These are phyloP conservation scores for Sternarchorhynchus goeldii DNA, from an alignment of 2,797 vertebrate genomes.

Conservation along the genomic window DNA sequence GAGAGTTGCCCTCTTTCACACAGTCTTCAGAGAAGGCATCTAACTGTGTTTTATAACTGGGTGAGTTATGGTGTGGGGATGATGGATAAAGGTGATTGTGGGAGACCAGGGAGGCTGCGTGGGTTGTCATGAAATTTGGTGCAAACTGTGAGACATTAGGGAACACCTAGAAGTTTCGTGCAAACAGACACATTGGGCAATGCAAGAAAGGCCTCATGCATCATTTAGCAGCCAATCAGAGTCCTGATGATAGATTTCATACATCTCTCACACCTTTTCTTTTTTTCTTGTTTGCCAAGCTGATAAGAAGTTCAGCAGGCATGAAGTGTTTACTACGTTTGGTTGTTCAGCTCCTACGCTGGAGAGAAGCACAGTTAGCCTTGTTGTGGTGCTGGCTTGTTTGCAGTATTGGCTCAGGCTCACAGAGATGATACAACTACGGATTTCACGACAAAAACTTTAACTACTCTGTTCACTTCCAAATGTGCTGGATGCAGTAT, in stretches of 20 bases:
- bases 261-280: conserved; percentile 48
- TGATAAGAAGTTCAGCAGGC: conserved; percentile 46
- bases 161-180: conserved; percentile 5
- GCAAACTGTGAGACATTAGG: conserved; percentile 8
- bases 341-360: background rate
- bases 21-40: conserved; percentile 11
- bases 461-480: background rate
- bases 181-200: conserved; percentile 8
- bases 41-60: conserved; percentile 21
- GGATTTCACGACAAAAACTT: background rate
- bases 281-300: conserved; percentile 5
- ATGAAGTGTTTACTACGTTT: conserved; percentile 33
- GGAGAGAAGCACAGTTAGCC: background rate
- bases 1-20: conserved; percentile 15
- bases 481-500: background rate
- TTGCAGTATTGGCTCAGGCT: background rate
- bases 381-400: background rate
- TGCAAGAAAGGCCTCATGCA: conserved; percentile 43
- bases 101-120: background rate
- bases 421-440: background rate
- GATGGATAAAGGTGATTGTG: background rate
- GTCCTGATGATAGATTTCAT: conserved; percentile 39
- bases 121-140: background rate
- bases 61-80: background rate
- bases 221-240: conserved; percentile 48